These are phyloP conservation scores for Scaptomyza tumidula DNA, from an alignment of 2,888 invertebrate genomes.

Conservation along the genomic window DNA sequence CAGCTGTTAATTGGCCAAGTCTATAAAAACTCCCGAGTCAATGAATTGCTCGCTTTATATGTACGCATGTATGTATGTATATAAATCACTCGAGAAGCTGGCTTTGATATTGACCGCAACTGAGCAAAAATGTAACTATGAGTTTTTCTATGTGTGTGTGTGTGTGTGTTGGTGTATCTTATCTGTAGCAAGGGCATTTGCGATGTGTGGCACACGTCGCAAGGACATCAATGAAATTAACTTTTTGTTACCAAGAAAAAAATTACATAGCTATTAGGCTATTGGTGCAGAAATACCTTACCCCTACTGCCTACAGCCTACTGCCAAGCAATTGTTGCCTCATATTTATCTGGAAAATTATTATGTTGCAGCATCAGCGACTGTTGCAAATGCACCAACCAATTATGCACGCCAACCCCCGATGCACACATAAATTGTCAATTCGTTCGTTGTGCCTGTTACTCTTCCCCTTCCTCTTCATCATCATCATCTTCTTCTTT, in stretches of 20 bases:
- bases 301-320: constrained; percentile 18
- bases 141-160: neutral
- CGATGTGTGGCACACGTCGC: constrained; percentile 66
- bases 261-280: constrained; percentile 76
- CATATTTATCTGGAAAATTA: constrained; percentile 65
- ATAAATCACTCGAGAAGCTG: constrained; percentile 62
- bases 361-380: constrained; percentile 43
- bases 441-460: constrained; percentile 56
- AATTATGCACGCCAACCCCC: constrained; percentile 66
- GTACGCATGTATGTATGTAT: constrained; percentile 16
- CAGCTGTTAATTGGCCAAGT: constrained; percentile 76
- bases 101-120: constrained; percentile 68
- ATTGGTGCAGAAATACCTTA: neutral
- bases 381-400: constrained; percentile 61
- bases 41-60: constrained; percentile 41
- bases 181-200: constrained; percentile 9
- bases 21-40: constrained; percentile 61
- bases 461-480: neutral
- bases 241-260: constrained; percentile 47
- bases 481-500: too few relatives aligned
- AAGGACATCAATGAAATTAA: constrained; percentile 73
- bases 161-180: neutral
- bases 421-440: constrained; percentile 77
- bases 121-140: constrained; percentile 1
- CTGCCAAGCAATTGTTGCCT: constrained; percentile 27